Conservation (phyloP, 2,113 vertebrate species). For the Caretta caretta region DNA sequence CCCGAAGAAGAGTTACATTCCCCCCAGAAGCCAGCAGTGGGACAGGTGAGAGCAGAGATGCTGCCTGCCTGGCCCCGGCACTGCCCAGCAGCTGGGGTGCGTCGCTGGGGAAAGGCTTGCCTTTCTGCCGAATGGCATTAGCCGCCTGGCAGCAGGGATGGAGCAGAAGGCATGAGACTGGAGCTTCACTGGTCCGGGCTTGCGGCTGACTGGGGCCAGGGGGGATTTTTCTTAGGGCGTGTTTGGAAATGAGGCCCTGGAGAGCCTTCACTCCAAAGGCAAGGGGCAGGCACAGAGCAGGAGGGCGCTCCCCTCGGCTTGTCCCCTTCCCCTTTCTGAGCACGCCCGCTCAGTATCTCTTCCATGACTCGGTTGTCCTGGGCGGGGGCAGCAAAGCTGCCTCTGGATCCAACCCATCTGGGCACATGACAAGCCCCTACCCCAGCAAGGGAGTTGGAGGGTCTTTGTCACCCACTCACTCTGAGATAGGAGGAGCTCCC, state of each 20-base stretch:
- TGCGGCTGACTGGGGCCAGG: background rate
- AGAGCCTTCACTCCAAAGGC: background rate
- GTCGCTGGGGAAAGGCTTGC: background rate
- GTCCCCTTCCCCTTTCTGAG: background rate
- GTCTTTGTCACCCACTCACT: too few relatives aligned
- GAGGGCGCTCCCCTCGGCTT: background rate
- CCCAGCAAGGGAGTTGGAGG: too few relatives aligned
- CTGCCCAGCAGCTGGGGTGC: background rate
- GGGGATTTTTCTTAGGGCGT: background rate
- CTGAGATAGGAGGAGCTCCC: too few relatives aligned
- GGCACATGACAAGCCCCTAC: background rate
- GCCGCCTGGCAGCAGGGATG: background rate
- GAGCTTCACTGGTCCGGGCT: background rate
- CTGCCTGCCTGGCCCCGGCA: background rate
- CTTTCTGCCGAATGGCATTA: background rate
- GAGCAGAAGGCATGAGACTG: too few relatives aligned
- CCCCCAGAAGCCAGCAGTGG: too few relatives aligned
- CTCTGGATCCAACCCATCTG: background rate
- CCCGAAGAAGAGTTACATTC: too few relatives aligned
- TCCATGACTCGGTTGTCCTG: background rate
- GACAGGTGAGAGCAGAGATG: too few relatives aligned
- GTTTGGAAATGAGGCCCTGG: background rate
- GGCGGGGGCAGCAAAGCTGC: too few relatives aligned
- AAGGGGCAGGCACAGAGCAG: background rate
- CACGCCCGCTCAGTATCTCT: background rate